phyloP scores from a whole-genome alignment of 1,140 invertebrate genomes.

The Scaptodrosophila lebanonensis region DNA sequence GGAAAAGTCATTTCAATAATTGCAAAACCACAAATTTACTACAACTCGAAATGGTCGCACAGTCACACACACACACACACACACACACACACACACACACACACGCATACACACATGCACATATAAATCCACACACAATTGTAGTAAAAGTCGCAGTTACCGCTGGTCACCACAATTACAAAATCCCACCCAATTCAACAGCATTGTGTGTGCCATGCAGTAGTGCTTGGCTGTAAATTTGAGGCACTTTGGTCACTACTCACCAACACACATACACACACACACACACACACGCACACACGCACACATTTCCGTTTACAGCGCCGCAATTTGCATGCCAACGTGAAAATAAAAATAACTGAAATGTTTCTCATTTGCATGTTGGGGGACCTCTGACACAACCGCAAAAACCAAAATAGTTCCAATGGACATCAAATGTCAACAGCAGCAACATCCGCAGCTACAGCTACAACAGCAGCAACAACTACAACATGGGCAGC shows the following conservation, averaged over 20 bases:
- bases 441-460: slow-evolving; percentile 53
- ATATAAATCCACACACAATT: too few relatives aligned
- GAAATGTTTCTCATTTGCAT: slow-evolving; percentile 73
- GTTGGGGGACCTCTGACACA: slow-evolving; percentile 36
- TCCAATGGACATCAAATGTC: slow-evolving; percentile 77
- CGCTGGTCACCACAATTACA: too few relatives aligned
- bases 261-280: slow-evolving; percentile 30
- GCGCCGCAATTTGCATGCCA: slow-evolving; percentile 62
- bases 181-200: too few relatives aligned
- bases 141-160: neutral
- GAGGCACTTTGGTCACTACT: slow-evolving; percentile 5
- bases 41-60: slow-evolving; percentile 64
- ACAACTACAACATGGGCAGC: slow-evolving; percentile 16
- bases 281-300: slow-evolving; percentile 49
- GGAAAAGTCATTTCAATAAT: slow-evolving; percentile 76
- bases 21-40: slow-evolving; percentile 77
- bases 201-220: too few relatives aligned
- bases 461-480: slow-evolving; percentile 34
- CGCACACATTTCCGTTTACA: neutral
- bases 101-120: too few relatives aligned
- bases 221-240: too few relatives aligned
- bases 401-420: slow-evolving; percentile 74
- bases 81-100: too few relatives aligned
- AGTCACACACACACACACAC: slow-evolving; percentile 16
- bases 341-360: slow-evolving; percentile 72